Evolutionary conservation across 2,113 vertebrate species (phyloP).

Genomic region (Mystacornis crossleyi): DNA sequence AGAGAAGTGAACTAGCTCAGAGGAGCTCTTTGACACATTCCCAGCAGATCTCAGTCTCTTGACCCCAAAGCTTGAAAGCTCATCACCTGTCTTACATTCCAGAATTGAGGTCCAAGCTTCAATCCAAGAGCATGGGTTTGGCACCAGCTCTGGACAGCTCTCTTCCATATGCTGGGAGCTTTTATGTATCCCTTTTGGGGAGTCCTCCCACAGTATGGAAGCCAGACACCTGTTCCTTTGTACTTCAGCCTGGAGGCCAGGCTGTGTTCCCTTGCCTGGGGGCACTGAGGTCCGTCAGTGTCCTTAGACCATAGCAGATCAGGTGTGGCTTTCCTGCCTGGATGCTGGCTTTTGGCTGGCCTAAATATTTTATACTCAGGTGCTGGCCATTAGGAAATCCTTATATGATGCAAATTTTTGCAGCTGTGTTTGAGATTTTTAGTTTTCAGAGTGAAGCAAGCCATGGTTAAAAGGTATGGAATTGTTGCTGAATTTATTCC

Average conservation of each 20-base stretch:
- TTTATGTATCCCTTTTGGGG: not conserved
- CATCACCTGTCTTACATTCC: not conserved
- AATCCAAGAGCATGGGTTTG: not conserved
- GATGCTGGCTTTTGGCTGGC: not conserved
- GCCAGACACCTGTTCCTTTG: not conserved
- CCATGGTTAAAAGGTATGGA: not conserved
- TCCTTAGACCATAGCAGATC: not conserved
- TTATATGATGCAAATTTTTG: not conserved
- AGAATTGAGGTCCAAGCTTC: not conserved
- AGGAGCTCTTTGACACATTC: not conserved
- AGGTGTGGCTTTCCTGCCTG: not conserved
- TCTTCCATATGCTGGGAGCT: not conserved
- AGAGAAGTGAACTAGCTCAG: not conserved
- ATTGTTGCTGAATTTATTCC: not conserved
- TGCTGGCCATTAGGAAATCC: not conserved
- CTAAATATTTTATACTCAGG: not conserved
- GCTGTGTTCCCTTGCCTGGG: not conserved
- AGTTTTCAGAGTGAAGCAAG: not conserved
- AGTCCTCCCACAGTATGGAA: not conserved
- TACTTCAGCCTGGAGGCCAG: not conserved
- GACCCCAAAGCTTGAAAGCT: not conserved
- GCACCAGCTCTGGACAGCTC: not conserved
- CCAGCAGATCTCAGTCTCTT: not conserved
- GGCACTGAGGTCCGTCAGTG: not conserved
- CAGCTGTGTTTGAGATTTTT: not conserved